A percentile compares a stretch with the other conserved stretches of the same genome.
Conservation (phyloP, 2,113 vertebrate species). For the Hirundichthys speculiger region DNA sequence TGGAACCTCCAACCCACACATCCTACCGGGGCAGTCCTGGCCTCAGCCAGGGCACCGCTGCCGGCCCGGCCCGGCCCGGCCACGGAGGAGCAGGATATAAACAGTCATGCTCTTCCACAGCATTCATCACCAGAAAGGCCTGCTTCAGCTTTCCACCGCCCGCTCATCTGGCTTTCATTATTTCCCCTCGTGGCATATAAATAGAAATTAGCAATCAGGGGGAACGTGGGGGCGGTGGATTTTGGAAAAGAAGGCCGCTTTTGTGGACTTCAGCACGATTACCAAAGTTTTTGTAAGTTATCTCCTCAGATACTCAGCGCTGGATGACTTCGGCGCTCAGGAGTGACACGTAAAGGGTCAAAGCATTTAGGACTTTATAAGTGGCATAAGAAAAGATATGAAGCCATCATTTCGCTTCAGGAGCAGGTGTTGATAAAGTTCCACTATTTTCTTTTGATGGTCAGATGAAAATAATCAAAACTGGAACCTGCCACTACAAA, state of each 20-base stretch:
- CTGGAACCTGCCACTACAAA: no score
- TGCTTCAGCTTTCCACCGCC: conserved; percentile 56
- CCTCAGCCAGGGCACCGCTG: conserved; percentile 52
- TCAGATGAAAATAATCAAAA: no score
- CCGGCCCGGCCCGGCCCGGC: conserved; percentile 36
- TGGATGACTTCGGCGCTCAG: conserved; percentile 12
- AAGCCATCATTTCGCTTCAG: no score
- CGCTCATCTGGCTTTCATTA: conserved; percentile 75
- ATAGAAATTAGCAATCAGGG: conserved; percentile 76
- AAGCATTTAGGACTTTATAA: no score
- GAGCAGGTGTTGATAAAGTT: no score
- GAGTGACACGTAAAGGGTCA: conserved; percentile 32
- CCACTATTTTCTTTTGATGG: no score
- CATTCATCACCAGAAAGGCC: conserved; percentile 55
- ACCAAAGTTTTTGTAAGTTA: conserved; percentile 59
- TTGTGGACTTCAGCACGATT: conserved; percentile 34
- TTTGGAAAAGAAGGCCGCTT: conserved; percentile 46
- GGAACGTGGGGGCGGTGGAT: conserved; percentile 58
- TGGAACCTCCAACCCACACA: conserved; percentile 75
- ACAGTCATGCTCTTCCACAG: conserved; percentile 65
- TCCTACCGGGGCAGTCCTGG: conserved; percentile 70
- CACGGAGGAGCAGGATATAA: conserved; percentile 57
- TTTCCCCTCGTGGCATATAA: conserved; percentile 68
- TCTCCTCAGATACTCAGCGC: conserved; percentile 46
- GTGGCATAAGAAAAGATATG: no score